These are phyloP conservation scores for Neomonachus schauinslandi DNA, from an alignment of 2,113 vertebrate genomes.

Conservation along the genomic window DNA sequence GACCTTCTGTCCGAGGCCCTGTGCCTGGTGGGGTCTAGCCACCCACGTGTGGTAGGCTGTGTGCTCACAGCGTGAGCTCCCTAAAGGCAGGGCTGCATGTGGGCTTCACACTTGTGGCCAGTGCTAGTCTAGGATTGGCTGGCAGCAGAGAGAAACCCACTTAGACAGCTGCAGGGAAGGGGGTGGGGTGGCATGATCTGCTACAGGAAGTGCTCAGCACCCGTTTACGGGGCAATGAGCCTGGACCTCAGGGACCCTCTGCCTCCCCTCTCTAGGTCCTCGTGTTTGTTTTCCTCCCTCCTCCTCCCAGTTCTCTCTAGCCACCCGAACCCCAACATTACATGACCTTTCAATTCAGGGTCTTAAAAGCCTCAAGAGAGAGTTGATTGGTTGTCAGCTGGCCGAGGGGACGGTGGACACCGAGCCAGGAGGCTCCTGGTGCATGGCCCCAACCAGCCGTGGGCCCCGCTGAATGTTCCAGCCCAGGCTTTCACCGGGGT, in stretches of 20 bases:
- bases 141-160: not conserved
- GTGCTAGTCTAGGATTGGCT: not conserved
- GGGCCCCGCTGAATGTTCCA: not conserved
- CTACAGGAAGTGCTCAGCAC: not conserved
- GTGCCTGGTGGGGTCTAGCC: not conserved
- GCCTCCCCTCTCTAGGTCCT: not conserved
- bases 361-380: not conserved
- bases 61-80: not conserved
- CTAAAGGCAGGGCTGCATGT: not conserved
- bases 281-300: not conserved
- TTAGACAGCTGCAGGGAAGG: not conserved
- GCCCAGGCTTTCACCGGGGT: not conserved
- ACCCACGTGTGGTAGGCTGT: not conserved
- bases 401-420: not conserved
- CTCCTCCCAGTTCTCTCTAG: too few relatives aligned
- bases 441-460: not conserved
- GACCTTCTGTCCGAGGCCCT: not conserved
- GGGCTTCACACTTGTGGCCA: not conserved
- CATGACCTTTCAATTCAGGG: not conserved
- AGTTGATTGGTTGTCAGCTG: not conserved
- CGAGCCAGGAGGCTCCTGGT: not conserved
- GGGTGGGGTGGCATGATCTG: not conserved
- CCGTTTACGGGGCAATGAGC: not conserved
- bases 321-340: not conserved
- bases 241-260: not conserved